Evolutionary conservation across 2,113 vertebrate species (phyloP).

Genomic region (Mastomys natalensis): DNA sequence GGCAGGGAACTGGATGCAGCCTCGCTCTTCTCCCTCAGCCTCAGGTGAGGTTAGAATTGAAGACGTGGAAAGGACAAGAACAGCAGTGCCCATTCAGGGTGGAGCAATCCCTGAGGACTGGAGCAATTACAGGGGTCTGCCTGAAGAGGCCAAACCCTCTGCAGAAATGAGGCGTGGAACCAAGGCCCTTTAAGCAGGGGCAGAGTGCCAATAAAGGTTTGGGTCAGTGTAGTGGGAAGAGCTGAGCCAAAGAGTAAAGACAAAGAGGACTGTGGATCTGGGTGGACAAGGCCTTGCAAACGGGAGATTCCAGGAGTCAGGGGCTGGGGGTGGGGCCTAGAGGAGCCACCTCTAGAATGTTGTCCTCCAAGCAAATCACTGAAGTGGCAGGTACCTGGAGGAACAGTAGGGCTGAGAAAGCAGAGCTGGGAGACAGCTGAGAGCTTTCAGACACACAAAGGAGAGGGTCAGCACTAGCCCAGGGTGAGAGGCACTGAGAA

Average conservation of each 20-base stretch:
- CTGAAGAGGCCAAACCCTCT: not conserved
- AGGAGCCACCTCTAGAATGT: not conserved
- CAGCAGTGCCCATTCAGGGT: rapidly evolving
- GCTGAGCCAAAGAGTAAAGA: not conserved
- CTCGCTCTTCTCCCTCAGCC: not conserved
- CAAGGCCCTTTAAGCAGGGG: not conserved
- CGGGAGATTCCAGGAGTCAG: not conserved
- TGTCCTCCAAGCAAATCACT: not conserved
- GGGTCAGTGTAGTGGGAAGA: not conserved
- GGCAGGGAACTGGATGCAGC: not conserved
- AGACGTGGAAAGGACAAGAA: not conserved
- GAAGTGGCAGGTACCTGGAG: not conserved
- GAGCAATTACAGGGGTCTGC: not conserved
- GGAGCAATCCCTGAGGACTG: not conserved
- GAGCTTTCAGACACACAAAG: not conserved
- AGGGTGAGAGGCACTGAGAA: not conserved
- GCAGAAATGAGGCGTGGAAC: not conserved
- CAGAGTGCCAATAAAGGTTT: not conserved
- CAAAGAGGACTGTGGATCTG: no score
- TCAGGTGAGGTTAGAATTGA: not conserved
- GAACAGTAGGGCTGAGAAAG: not conserved
- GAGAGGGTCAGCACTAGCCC: not conserved
- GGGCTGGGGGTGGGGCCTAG: rapidly evolving
- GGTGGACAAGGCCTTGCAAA: not conserved
- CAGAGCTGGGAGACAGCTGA: not conserved